Evolutionary conservation across 2,888 invertebrate species (phyloP), one percentile per base, ranked within the genome.

Genomic region (Lasioglossum lativentre): DNA sequence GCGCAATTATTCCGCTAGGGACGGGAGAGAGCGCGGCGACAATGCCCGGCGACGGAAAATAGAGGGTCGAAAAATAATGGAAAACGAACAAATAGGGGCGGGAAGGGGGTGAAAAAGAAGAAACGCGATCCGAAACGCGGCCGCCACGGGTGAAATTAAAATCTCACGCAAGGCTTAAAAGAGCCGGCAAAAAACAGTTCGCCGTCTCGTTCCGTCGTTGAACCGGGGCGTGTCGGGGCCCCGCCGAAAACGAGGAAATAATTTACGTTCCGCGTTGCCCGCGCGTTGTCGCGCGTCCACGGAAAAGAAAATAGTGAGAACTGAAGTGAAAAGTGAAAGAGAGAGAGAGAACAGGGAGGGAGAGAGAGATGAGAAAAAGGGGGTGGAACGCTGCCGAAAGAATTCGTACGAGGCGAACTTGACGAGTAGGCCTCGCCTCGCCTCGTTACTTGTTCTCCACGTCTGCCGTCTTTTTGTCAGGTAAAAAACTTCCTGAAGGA

Each of bases 211-310:
- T 83, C 77, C 76, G 80, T 83, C 84, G 86, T 80, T 78, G 83
- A 77, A 75, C 56, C 71, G 76, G 75, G 75, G 56, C 40, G 68
- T 82, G 88, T 80, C 81, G 80, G 81, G 76, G n/a, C n/a, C 8
- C 66, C 59, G 71, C 81, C 79, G 84, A 82, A 88, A 90, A 89
- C 89, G 90, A 84, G 90, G 81, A 83, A 90, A 90, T 90, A 89
- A 90, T 88, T 90, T 82, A 75, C 86, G 88, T 78, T 78, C 75
- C 78, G 83, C 80, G 52, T 71, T 74, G 79, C 81, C 83, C 80
- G 79, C 81, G 81, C 80, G 84, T 52, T 80, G 86, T 80, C 77
- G 59, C 77, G 59, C 59, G 66, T 34, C 8, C 6, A 2, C 16
- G 63, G 30, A 63, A 63, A 63, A 63, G 63, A 27, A 63, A 30